Base-by-base conservation (phyloP, 2,113 vertebrate genomes). In the Parotia lawesii region DNA sequence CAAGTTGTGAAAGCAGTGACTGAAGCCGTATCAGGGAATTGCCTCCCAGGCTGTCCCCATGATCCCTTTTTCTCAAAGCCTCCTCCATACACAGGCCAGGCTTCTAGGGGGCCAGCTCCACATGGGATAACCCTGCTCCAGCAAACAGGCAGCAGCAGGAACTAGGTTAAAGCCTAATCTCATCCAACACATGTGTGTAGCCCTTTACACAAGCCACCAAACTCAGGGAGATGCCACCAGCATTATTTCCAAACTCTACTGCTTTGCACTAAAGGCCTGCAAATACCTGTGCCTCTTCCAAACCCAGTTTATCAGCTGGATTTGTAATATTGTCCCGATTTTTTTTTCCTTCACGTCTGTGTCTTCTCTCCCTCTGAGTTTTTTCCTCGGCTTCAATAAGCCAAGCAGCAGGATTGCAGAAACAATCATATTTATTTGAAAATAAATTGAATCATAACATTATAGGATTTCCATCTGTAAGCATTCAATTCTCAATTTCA, bases 401-500 rank as follows among this genome's bases (percentile, higher is more conserved):
- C 38, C 47, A 71, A 90, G 56, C 37, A 91, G 57, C 84, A 70
- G 71, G 31, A 87, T 6, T 44, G 37, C 48, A 95, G 65, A 74
- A 67, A 61, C 83, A 70, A 90, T 86, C 79, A 38, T 85, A 80
- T 91, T 75, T 82, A 94, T 31, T 64, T 90, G 89, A 93, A 91
- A 78, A 86, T 25, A 97, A 96, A 96, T 14, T 50, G 87, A 96
- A 91, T 95, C 78, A 37, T 57, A 91, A 74, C 35, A 15, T 92
- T 91, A 92, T 48, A 89, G 80, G 73, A 87, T 97, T 95, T 90
- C 94, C n/a, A 90, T 79, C 71, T 90, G 40, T 70, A 80, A 89
- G 67, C 60, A 89, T 96, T 93, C 87, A 75, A 74, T 80, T 95
- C 87, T 93, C 92, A 87, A 40, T 58, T 96, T 90, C 87, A 82